phyloP scores from a whole-genome alignment of 2,888 invertebrate species.

The Acanthococcus lagerstroemiae region DNA sequence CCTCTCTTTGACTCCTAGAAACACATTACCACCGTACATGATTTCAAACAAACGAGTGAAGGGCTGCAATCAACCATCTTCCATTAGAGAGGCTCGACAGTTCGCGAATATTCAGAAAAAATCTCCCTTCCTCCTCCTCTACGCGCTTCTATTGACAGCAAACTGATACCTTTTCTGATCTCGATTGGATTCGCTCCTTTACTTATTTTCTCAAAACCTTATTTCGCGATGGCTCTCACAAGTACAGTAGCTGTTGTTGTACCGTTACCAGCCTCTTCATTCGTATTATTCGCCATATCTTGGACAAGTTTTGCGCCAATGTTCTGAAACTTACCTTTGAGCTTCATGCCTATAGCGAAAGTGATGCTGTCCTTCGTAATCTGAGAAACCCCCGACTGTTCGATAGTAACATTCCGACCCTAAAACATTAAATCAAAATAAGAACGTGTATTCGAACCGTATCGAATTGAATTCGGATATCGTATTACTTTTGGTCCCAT shows the following conservation, averaged over 20 bases:
- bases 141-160: no score
- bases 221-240: conserved; percentile 94
- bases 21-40: background rate
- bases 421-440: conserved; percentile 38
- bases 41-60: conserved; percentile 29
- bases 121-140: no score
- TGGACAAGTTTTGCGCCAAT: conserved; percentile 97
- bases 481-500: conserved; percentile 71
- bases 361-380: conserved; percentile 99
- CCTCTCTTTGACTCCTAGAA: background rate
- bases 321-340: conserved; percentile 98
- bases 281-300: conserved; percentile 98
- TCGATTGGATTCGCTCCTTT: conserved; percentile 96
- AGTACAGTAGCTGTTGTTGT: conserved; percentile 96
- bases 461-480: conserved; percentile 42
- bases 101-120: no score
- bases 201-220: conserved; percentile 96
- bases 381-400: conserved; percentile 99
- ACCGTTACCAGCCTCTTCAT: conserved; percentile 98
- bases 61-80: no score
- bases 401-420: conserved; percentile 97
- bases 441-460: background rate
- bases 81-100: no score
- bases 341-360: conserved; percentile 94
- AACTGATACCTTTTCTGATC: conserved; percentile 78